A percentile compares a stretch with the other conserved stretches of the same genome.
These are phyloP conservation scores for Falco cherrug DNA, from an alignment of 2,797 vertebrate genomes.

Conservation along the genomic window DNA sequence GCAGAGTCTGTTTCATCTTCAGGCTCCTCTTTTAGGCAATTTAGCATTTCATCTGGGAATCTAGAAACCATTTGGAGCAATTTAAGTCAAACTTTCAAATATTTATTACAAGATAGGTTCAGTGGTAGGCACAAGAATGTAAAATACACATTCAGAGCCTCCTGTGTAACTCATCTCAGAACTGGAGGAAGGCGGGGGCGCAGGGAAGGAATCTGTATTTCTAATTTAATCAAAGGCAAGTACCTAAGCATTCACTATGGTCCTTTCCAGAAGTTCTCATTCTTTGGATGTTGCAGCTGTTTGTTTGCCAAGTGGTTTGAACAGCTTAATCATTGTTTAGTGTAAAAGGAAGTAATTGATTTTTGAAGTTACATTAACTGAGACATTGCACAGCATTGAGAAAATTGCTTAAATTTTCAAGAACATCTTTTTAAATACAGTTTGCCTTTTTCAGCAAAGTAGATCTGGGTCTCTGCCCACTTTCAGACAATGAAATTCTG, in stretches of 20 bases:
- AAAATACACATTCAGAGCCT: constrained; percentile 38
- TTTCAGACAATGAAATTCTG: not conserved
- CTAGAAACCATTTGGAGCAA: constrained; percentile 13
- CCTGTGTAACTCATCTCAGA: not conserved
- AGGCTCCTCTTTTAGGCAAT: constrained; percentile 3
- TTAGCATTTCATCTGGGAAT: constrained; percentile 40
- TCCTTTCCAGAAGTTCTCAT: constrained; percentile 18
- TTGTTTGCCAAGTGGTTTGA: constrained; percentile 40
- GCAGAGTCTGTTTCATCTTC: constrained; percentile 26
- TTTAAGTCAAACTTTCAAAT: constrained; percentile 45
- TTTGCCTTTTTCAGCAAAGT: not conserved
- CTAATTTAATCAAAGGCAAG: constrained; percentile 32
- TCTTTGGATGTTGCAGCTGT: constrained; percentile 14
- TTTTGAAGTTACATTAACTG: constrained; percentile 27
- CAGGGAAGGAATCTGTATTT: not conserved
- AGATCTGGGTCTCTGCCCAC: not conserved
- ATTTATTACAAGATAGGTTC: constrained; percentile 23
- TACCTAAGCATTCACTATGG: not conserved
- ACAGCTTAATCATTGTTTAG: constrained; percentile 47
- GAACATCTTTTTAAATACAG: constrained; percentile 11
- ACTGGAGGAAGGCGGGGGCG: not conserved
- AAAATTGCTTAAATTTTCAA: constrained; percentile 14
- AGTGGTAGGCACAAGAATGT: constrained; percentile 13
- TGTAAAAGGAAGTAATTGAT: constrained; percentile 48
- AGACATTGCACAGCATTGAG: not conserved